Evolutionary conservation across 2,888 invertebrate species (phyloP), one percentile per base, ranked within the genome.

Genomic region (Neoitamus cyanurus): DNA sequence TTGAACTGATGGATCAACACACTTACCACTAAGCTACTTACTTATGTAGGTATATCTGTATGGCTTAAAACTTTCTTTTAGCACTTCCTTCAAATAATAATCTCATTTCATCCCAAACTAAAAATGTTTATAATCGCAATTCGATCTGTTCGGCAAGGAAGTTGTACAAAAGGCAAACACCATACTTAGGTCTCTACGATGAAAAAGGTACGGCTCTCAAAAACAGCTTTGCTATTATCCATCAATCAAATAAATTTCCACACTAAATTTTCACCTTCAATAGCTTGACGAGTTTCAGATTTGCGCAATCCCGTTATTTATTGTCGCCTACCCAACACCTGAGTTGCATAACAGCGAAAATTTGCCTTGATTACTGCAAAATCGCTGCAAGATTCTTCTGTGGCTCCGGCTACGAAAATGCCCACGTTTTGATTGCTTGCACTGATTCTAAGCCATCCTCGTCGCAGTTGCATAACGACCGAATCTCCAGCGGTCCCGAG

Each of bases 341-440:
- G 25, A 15, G 9, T 58, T 58, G 58, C 58, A 58, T 58, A 58
- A 58, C 2, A 58, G 58, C 25, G 58, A 58, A 15, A 25, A 58
- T 58, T 20, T 58, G 58, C 20, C 2, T 15, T 25, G 58, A 20
- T 58, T 25, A 58, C 20, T 58, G 25, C 20, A 25, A 15, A 58
- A 15, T 15, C 25, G 9, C 11, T 20, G 73, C 11, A 7, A 73
- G 11, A 73, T 73, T 73, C 37, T 20, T 36, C 25, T 7, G 20
- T 5, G 9, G 20, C 25, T 20, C 9, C 73, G 20, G n/a, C 20
- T 9, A 36, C 36, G 73, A 34, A 73, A 73, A 36, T 20, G 37
- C 73, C 73, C 73, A 73, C 73, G 11, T 73, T 20, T 34, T 73
- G 73, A 36, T 37, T 37, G 73, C 36, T 73, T 73, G 73, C 73